Conservation (phyloP, 92 coral and sea anemone species). For the Pocillopora meandrina region DNA sequence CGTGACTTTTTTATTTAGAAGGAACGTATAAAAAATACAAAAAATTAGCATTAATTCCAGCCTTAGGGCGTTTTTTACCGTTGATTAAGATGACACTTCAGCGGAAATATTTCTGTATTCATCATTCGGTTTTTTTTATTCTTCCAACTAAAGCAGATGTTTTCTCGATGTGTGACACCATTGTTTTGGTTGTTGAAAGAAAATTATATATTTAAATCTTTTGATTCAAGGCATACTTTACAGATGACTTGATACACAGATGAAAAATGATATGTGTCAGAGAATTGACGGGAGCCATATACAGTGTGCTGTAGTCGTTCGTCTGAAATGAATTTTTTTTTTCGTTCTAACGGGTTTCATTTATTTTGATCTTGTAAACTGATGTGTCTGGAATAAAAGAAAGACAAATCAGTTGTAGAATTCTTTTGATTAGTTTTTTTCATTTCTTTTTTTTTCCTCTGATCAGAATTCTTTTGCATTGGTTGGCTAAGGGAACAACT, state of each 20-base stretch:
- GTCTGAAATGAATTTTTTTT: too few species aligned
- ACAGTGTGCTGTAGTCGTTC: too few species aligned
- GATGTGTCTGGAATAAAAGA: too few species aligned
- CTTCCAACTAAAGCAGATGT: not conserved
- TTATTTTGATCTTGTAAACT: too few species aligned
- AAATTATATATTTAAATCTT: not conserved
- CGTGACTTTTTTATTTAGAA: not conserved
- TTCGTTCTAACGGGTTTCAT: too few species aligned
- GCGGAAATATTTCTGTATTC: not conserved
- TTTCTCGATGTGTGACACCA: not conserved
- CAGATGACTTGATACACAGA: not conserved
- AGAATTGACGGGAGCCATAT: not conserved
- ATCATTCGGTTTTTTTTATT: not conserved
- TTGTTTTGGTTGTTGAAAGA: not conserved
- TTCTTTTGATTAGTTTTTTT: too few species aligned
- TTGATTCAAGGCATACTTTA: not conserved
- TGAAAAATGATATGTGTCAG: not conserved
- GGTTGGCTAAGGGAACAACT: too few species aligned
- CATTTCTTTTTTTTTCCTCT: too few species aligned
- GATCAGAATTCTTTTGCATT: too few species aligned
- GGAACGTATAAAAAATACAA: not conserved
- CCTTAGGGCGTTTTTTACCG: not conserved
- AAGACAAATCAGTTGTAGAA: too few species aligned
- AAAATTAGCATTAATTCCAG: conserved; percentile 2
- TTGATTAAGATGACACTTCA: not conserved